phyloP scores from a whole-genome alignment of 2,888 invertebrate species.

The Andrena marginata region DNA sequence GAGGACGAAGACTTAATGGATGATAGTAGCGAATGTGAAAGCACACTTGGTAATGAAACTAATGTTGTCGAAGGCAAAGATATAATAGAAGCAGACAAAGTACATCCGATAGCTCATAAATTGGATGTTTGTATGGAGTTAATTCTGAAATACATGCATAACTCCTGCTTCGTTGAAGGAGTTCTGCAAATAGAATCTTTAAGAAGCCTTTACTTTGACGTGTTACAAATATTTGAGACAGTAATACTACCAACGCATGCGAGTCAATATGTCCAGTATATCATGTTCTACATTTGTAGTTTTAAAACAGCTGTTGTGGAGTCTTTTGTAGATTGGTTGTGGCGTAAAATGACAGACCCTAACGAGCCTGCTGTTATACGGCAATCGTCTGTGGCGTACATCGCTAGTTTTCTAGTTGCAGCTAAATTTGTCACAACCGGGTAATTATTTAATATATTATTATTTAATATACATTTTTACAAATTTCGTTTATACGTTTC shows the following conservation, averaged over 20 bases:
- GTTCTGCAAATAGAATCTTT: conserved; percentile 84
- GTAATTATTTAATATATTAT: conserved; percentile 84
- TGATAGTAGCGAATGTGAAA: conserved; percentile 85
- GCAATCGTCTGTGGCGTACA: conserved; percentile 90
- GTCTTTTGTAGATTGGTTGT: conserved; percentile 90
- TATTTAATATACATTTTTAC: neutral
- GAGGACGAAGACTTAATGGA: conserved; percentile 84
- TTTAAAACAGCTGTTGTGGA: conserved; percentile 88
- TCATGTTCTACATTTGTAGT: conserved; percentile 91
- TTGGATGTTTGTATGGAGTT: conserved; percentile 93
- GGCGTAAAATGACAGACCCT: conserved; percentile 90
- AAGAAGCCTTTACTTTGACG: conserved; percentile 86
- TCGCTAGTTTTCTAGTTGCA: conserved; percentile 91
- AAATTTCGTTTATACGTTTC: conserved; percentile 12
- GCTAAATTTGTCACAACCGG: conserved; percentile 88
- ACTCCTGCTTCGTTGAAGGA: conserved; percentile 86
- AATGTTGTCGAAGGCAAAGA: conserved; percentile 76
- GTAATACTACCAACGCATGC: conserved; percentile 94
- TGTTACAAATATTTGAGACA: conserved; percentile 91
- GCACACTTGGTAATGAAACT: conserved; percentile 83
- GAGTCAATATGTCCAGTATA: conserved; percentile 92
- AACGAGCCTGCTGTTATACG: conserved; percentile 88
- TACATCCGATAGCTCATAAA: conserved; percentile 88
- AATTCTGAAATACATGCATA: conserved; percentile 89
- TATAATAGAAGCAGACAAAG: conserved; percentile 76